Conservation (phyloP, 2,797 vertebrate genomes). For the Sebastes hubbsi region DNA sequence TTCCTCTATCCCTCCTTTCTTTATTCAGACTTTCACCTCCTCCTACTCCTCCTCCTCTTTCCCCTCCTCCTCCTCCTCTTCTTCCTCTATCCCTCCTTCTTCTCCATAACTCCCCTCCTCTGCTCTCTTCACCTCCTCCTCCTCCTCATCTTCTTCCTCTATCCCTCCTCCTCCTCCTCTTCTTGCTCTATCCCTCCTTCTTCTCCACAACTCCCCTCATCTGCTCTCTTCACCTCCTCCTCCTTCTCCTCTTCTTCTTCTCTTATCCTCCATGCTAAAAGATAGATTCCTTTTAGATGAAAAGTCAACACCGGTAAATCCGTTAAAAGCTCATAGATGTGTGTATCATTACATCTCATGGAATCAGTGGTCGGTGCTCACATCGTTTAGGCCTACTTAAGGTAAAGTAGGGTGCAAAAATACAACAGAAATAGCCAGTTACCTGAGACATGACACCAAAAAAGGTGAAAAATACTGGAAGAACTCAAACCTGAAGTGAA, state of each 20-base stretch:
- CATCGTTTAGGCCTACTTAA: neutral
- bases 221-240: neutral
- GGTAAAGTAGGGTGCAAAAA: too few relatives aligned
- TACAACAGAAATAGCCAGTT: neutral
- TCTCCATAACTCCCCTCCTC: too few relatives aligned
- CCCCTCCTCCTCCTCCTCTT: slow-evolving; percentile 36
- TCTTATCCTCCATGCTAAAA: slow-evolving; percentile 26
- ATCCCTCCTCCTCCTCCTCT: slow-evolving; percentile 4
- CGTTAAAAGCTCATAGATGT: neutral
- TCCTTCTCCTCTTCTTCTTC: neutral
- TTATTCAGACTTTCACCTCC: slow-evolving; percentile 23
- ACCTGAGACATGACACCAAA: neutral
- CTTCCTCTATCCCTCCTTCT: neutral
- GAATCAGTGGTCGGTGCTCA: neutral
- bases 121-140: neutral
- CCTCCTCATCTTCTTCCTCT: neutral
- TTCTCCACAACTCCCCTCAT: neutral
- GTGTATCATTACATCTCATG: neutral
- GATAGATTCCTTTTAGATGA: slow-evolving; percentile 66
- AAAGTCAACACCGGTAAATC: slow-evolving; percentile 62
- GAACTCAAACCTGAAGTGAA: too few relatives aligned
- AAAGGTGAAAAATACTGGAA: too few relatives aligned
- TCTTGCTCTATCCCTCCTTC: neutral
- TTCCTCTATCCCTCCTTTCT: neutral
- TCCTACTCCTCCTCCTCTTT: too few relatives aligned